Conservation (phyloP, 2,113 vertebrate genomes). For the Cygnus buccinator region DNA sequence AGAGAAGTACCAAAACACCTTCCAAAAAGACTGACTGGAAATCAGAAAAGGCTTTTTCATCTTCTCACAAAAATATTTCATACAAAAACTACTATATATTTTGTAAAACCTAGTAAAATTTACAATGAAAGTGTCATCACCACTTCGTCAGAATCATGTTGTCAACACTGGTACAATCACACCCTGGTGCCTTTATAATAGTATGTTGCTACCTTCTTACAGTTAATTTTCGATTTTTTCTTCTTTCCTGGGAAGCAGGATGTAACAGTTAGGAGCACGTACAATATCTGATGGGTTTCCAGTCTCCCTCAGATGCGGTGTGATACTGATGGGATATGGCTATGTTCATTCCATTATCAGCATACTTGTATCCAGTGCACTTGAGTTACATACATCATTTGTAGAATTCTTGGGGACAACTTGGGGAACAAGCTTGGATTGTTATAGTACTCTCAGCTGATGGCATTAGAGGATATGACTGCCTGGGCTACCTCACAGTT, state of each 20-base stretch:
- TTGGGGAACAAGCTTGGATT: background rate
- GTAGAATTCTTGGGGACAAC: background rate
- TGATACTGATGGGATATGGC: background rate
- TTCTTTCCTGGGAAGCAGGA: background rate
- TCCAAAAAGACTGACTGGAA: background rate
- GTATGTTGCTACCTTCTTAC: background rate
- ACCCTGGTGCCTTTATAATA: background rate
- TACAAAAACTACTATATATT: background rate
- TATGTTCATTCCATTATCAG: accelerated
- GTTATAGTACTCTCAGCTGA: background rate
- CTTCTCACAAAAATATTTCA: background rate
- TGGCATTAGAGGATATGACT: background rate
- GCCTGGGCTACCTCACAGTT: background rate
- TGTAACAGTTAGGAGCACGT: background rate
- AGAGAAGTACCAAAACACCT: background rate
- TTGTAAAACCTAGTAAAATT: background rate
- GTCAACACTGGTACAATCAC: background rate
- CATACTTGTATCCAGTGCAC: accelerated
- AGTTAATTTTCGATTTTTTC: background rate
- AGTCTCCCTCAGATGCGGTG: background rate
- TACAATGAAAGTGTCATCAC: background rate
- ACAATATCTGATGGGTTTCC: background rate
- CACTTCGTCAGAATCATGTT: background rate
- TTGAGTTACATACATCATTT: background rate
- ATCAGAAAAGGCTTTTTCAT: background rate